A percentile compares a stretch with the other conserved stretches of the same genome.
Evolutionary conservation across 2,113 vertebrate genomes (phyloP).

Genomic region (Notiomystis cincta): DNA sequence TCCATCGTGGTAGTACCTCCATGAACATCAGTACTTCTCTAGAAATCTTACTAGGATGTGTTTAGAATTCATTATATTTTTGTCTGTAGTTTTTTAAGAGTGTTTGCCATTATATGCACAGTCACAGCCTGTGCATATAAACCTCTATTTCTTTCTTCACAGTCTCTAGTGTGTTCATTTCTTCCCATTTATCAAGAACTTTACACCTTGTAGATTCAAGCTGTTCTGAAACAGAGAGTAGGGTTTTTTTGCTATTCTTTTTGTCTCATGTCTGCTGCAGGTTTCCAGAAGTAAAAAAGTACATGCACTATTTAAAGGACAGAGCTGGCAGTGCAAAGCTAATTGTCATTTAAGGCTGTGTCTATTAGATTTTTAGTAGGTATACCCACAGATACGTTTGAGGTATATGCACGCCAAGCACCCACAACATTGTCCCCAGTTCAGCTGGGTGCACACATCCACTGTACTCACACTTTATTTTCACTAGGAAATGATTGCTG

Average conservation of each 20-base stretch:
- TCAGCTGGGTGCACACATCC: rapidly evolving
- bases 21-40: background rate
- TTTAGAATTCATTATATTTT: background rate
- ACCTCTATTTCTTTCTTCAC: conserved; percentile 66
- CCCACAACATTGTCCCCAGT: background rate
- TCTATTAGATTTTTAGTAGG: background rate
- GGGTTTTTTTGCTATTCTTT: background rate
- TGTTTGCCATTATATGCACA: conserved; percentile 12
- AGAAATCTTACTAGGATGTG: background rate
- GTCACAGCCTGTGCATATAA: conserved; percentile 7
- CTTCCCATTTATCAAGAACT: conserved; percentile 59
- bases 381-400: background rate
- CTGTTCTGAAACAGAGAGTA: background rate
- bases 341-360: background rate
- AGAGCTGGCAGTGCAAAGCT: background rate
- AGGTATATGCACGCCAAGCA: background rate
- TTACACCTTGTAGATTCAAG: conserved; percentile 65
- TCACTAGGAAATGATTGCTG: background rate
- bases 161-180: conserved; percentile 65
- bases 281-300: conserved; percentile 36
- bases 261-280: background rate
- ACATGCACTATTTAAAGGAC: background rate
- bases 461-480: background rate
- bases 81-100: conserved; percentile 65
- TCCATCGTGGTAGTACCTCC: rapidly evolving